Evolutionary conservation across 2,797 vertebrate species (phyloP), one percentile per base, ranked within the genome.

Genomic region (Caiman crocodilus): DNA sequence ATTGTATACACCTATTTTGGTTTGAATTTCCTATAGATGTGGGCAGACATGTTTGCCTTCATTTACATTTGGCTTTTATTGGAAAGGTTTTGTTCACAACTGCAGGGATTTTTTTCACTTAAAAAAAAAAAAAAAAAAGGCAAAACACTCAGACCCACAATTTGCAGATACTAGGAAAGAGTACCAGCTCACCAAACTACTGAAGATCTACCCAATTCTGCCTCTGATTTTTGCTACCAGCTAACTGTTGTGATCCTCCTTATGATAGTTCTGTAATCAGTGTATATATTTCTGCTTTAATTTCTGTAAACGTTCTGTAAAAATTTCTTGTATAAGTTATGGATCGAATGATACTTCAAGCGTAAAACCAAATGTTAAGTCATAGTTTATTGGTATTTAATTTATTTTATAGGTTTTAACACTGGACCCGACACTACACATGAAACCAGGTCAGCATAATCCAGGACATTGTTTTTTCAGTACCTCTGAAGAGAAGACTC

Each of bases 351-450:
- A 32, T 73, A 32, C 5, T 84, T 50, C 3, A 0, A 32, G 73
- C 75, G 21, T 8, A 56, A 42, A 60, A 58, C 32, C 1, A 50
- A 20, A 50, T 63, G 12, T 85, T 6, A 25, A 71, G 69, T 50
- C 42, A 87, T 23, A 15, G 0, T 12, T 85, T 28, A 84, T 58
- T 77, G 50, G 56, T 55, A 5, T 21, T 89, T 89, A 82, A 93
- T 88, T 91, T 95, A 5, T 88, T 96, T 90, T 69, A 65, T 90
- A 99, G 99, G 96, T 99, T 67, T 96, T 98, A 96, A 98, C 98
- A 0, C 94, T 99, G 73, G 99, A 99, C 90, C 98, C 99, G 8
- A 97, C 98, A 0, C 94, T 97, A 20, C 98, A 98, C 77, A 95
- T 96, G 97, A 98, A 98, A 42, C 98, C 98, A 74, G 98, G 96